phyloP scores from a whole-genome alignment of 2,888 invertebrate species.

The Pristionchus maxplancki region DNA sequence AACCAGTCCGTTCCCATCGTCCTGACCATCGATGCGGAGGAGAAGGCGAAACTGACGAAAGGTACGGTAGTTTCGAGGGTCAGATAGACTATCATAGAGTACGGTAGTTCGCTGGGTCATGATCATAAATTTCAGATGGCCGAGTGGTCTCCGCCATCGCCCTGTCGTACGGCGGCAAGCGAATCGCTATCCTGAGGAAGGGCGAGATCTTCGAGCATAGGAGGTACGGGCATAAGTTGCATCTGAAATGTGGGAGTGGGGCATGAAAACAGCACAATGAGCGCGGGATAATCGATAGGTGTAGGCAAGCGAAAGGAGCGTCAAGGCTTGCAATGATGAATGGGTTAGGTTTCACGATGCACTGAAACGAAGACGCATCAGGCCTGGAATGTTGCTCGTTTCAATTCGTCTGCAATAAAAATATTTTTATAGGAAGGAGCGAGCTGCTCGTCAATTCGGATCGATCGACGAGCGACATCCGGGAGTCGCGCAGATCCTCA shows the following conservation, averaged over 20 bases:
- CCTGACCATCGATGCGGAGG: conserved; percentile 78
- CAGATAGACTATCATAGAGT: not conserved
- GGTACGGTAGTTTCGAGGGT: not conserved
- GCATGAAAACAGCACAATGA: too few relatives aligned
- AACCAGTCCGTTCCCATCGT: conserved; percentile 98
- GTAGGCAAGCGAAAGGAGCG: too few relatives aligned
- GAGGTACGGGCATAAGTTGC: conserved; percentile 82
- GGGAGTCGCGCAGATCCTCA: conserved; percentile 86
- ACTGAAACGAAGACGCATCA: too few relatives aligned
- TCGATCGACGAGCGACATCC: conserved; percentile 72
- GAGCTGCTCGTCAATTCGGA: conserved; percentile 93
- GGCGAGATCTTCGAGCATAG: conserved; percentile 57
- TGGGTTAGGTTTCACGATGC: not conserved
- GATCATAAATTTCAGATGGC: conserved; percentile 38
- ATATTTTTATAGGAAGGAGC: conserved; percentile 81
- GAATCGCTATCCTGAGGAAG: conserved; percentile 78
- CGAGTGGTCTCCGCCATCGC: conserved; percentile 68
- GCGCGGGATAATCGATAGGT: too few relatives aligned
- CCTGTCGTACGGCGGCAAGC: conserved; percentile 78
- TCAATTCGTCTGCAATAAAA: not conserved
- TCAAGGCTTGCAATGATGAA: too few relatives aligned
- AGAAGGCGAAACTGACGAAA: conserved; percentile 80
- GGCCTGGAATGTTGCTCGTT: too few relatives aligned
- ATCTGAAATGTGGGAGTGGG: too few relatives aligned
- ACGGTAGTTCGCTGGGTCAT: not conserved